phyloP scores from a whole-genome alignment of 2,113 vertebrate species.

The Acrocephalus kingi region DNA sequence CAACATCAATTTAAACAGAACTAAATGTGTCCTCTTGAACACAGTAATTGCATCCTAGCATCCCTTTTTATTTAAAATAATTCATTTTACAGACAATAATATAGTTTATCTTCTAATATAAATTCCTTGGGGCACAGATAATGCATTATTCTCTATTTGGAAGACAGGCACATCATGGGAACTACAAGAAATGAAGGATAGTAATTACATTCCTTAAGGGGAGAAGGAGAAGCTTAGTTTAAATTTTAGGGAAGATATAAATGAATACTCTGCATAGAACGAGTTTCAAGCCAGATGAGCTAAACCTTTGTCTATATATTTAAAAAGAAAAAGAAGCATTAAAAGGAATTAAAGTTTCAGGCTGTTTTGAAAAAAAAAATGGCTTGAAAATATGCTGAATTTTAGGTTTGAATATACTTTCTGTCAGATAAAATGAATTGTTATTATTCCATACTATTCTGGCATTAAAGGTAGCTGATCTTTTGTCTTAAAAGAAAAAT shows the following conservation, averaged over 20 bases:
- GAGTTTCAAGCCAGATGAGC: not conserved
- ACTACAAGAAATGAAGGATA: conserved; percentile 38
- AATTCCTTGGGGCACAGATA: conserved; percentile 45
- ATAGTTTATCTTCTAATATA: conserved; percentile 45
- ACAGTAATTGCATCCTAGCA: conserved; percentile 29
- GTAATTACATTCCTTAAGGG: conserved; percentile 49
- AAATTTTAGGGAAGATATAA: conserved; percentile 16
- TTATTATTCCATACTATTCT: not conserved
- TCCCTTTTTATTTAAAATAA: conserved; percentile 40
- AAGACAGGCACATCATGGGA: conserved; percentile 16
- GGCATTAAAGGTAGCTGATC: not conserved
- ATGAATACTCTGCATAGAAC: not conserved
- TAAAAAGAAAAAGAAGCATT: not conserved
- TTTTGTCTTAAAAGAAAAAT: not conserved
- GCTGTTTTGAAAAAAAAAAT: not conserved
- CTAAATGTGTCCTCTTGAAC: conserved; percentile 39
- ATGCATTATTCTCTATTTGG: conserved; percentile 42
- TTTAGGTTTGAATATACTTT: not conserved
- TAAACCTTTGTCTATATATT: not conserved
- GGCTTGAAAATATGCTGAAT: not conserved
- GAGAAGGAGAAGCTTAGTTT: not conserved
- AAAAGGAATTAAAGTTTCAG: not conserved
- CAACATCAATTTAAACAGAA: conserved; percentile 39
- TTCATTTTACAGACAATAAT: conserved; percentile 37
- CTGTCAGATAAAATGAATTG: not conserved